Base-by-base conservation (phyloP, 2,797 vertebrate species). In the Onychomys arenicola region DNA sequence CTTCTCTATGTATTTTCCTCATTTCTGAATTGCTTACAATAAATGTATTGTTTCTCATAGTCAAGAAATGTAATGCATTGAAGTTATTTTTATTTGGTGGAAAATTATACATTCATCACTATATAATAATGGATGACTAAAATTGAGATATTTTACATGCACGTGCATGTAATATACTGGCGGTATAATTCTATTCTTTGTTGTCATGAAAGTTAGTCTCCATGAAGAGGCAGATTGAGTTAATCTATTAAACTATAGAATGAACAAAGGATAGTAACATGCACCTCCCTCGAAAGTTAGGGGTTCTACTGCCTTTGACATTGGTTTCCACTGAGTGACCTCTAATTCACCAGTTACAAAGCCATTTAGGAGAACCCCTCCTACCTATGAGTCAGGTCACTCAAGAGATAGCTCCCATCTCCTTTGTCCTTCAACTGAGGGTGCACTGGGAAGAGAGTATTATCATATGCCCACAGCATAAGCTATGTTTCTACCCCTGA, bases 51-150 rank as follows among this genome's bases (percentile, higher is more conserved):
- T 14, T 77, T 83, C 27, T 87, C 49, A 8, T 81, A 87, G 84
- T 84, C 13, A 77, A 65, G 43, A 61, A 95, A 96, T 76, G 11
- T 46, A 78, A 89, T 19, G 87, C 34, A 63, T 86, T 82, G 90
- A 85, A 93, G 19, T 7, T 80, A 75, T 63, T 89, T 83, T 93
- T 86, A 83, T 85, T 92, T 80, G 0, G 13, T 29, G 19, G 27
- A 34, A 82, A 93, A 80, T 59, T 67, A 85, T 21, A 17, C 59
- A 59, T 81, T 76, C 77, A 27, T 32, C 59, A 63, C 16, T 80
- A 78, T 10, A 71, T 7, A 87, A 86, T 13, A 34, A 40, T 71
- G 77, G n/a, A 43, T 87, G 37, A 91, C n/a, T 69, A 55, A 91
- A 40, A 23, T 49, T 59, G 55, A 88, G 55, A 73, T 32, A 3